These are phyloP conservation scores for Brachypteracias leptosomus DNA, from an alignment of 2,113 vertebrate species.

Conservation along the genomic window DNA sequence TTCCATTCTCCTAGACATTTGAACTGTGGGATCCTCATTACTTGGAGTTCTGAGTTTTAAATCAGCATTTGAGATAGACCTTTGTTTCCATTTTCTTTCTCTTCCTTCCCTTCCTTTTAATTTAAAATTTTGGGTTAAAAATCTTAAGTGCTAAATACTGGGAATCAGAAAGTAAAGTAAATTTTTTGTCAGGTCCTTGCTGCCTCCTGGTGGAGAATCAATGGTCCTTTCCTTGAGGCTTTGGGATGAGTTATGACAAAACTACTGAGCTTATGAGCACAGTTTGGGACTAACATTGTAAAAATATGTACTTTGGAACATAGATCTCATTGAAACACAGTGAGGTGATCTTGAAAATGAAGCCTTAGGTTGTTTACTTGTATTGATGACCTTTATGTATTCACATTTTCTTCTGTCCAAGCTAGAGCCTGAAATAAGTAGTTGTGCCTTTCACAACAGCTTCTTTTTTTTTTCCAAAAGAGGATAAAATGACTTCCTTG, in stretches of 20 bases:
- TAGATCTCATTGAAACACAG: neutral
- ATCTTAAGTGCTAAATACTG: neutral
- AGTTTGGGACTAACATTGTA: neutral
- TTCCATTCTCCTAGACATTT: neutral
- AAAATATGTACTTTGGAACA: neutral
- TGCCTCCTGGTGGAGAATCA: constrained; percentile 62
- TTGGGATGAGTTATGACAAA: neutral
- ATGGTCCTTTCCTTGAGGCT: neutral
- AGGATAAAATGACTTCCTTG: neutral
- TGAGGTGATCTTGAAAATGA: neutral
- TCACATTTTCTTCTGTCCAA: neutral
- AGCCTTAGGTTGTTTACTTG: neutral
- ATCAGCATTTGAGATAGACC: neutral
- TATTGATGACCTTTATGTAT: neutral
- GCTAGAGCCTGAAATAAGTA: neutral
- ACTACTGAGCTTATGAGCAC: fast-evolving
- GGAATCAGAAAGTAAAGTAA: neutral
- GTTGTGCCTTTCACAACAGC: neutral
- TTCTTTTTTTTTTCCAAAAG: neutral
- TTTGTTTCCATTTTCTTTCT: neutral
- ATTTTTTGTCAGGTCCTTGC: neutral
- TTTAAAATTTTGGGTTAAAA: neutral
- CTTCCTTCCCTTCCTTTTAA: neutral
- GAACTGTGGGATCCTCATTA: neutral
- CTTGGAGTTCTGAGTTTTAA: neutral